Conservation (phyloP, 2,888 invertebrate genomes). For the Cephus sareptanus region DNA sequence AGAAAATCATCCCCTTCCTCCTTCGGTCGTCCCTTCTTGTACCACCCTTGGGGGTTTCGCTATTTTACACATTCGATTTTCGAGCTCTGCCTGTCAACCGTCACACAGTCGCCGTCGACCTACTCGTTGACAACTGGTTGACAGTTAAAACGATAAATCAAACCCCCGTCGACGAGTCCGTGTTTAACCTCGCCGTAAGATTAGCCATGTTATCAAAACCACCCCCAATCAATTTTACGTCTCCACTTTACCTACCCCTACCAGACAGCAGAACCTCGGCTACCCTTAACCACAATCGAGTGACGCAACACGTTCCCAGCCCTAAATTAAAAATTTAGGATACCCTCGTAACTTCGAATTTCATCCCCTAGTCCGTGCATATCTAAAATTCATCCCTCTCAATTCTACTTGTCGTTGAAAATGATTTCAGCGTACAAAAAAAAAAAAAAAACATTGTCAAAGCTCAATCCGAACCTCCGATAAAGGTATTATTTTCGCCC, state of each 20-base stretch:
- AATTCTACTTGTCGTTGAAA: neutral
- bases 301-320: neutral
- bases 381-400: neutral
- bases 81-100: slow-evolving; percentile 25
- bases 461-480: neutral
- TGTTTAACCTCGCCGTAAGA: neutral
- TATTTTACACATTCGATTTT: slow-evolving; percentile 36
- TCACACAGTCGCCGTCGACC: neutral
- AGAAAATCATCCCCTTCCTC: slow-evolving; percentile 26
- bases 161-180: neutral
- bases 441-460: neutral
- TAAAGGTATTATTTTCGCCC: neutral
- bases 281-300: neutral
- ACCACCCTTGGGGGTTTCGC: slow-evolving; percentile 24
- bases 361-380: neutral
- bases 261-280: too few species aligned
- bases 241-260: neutral
- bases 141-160: too few species aligned
- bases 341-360: neutral
- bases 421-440: neutral
- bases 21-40: slow-evolving; percentile 17
- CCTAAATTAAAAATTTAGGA: neutral
- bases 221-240: neutral
- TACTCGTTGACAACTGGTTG: too few species aligned
- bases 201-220: neutral